Conservation (phyloP, 2,888 invertebrate species). For the Acrocera orbiculus region DNA sequence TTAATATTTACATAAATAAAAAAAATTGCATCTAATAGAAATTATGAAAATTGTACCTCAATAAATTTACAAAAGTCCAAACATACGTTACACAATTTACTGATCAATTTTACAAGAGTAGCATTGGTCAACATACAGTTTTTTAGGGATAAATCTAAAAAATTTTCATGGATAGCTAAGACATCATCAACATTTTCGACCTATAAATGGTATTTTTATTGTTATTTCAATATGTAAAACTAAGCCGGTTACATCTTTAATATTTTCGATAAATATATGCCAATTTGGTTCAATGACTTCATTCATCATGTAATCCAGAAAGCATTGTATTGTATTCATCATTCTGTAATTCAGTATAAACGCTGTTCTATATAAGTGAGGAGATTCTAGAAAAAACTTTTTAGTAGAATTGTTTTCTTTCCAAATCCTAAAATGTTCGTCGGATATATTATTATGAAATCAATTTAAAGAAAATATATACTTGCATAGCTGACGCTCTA, state of each 20-base stretch:
- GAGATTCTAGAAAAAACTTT: slow-evolving; percentile 48
- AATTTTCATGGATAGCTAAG: slow-evolving; percentile 69
- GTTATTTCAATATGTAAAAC: too few species aligned
- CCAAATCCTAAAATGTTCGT: slow-evolving; percentile 88
- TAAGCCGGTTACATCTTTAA: slow-evolving; percentile 60
- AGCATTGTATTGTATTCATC: slow-evolving; percentile 90
- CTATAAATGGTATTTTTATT: too few species aligned
- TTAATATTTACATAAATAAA: not conserved
- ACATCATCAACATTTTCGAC: slow-evolving; percentile 79
- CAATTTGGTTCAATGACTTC: slow-evolving; percentile 96
- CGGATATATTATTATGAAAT: too few species aligned
- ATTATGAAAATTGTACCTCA: slow-evolving; percentile 41
- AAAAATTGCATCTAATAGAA: not conserved
- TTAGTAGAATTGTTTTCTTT: slow-evolving; percentile 81
- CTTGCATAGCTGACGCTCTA: slow-evolving; percentile 63
- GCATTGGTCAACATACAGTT: slow-evolving; percentile 92
- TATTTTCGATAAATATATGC: slow-evolving; percentile 71
- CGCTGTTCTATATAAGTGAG: slow-evolving; percentile 63
- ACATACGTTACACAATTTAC: slow-evolving; percentile 71
- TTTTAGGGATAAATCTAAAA: slow-evolving; percentile 74
- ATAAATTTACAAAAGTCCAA: slow-evolving; percentile 84
- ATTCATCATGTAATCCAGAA: slow-evolving; percentile 96
- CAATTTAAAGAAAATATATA: too few species aligned
- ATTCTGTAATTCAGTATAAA: slow-evolving; percentile 86
- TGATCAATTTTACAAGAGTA: slow-evolving; percentile 65